Evolutionary conservation across 2,113 vertebrate species (phyloP), one percentile per base, ranked within the genome.

Genomic region (Cavia porcellus): DNA sequence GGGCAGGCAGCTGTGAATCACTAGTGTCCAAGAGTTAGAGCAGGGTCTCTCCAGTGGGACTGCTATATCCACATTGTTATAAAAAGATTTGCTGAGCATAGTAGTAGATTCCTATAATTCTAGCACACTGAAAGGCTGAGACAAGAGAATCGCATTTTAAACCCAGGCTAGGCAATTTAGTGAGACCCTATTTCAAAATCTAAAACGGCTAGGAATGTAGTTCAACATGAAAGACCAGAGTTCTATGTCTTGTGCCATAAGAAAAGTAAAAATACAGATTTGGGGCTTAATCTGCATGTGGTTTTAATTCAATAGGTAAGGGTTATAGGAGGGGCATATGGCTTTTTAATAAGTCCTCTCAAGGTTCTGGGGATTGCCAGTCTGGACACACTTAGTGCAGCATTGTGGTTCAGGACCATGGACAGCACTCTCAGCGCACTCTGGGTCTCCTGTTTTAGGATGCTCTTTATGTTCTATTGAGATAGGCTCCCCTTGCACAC

Each of bases 401-500:
- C 57, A 57, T 5, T 45, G 2, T 47, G 3, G 17, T 12, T 72
- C 59, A 90, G 92, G 2, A 70, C 81, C 45, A 1, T 1, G 68
- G 92, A 57, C 79, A 86, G 89, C 0, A 3, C 42, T 5, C 11
- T 10, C 1, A 1, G 2, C 4, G 7, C 14, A 1, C 25, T 11
- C 55, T 80, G 30, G 42, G 72, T 64, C 70, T 59, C 92, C 22
- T 17, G n/a, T 35, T 35, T 5, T 1, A 5, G 20, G 30, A 35
- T 19, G 6, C 42, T 72, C 68, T 75, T 47, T 74, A 4, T 59
- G 4, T 0, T 28, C 28, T 61, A 17, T 45, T 84, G 81, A 85
- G 45, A 57, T 77, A 42, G 50, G 20, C 57, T 75, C 28, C 42
- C 50, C 50, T 32, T 5, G 30, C 45, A 72, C 68, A 12, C 24